A percentile compares a stretch with the other conserved stretches of the same genome.
Evolutionary conservation across 2,888 invertebrate species (phyloP).

Genomic region (Acrobasis suavella): DNA sequence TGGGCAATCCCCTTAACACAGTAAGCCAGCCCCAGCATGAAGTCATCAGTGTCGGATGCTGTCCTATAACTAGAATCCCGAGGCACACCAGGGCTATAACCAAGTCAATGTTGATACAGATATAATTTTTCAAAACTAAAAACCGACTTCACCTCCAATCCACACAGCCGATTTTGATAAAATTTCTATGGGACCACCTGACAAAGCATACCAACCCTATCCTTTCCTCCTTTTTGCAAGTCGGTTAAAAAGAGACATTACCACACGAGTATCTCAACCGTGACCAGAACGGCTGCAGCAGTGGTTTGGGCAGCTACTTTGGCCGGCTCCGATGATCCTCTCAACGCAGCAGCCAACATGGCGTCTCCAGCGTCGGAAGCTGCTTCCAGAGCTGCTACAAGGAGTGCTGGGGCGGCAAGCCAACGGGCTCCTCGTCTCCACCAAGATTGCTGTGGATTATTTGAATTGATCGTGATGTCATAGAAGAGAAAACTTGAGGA

Average conservation of each 20-base stretch:
- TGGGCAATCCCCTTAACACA: no score
- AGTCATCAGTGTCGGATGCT: conserved; percentile 69
- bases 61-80: conserved; percentile 54
- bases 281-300: conserved; percentile 63
- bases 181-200: no score
- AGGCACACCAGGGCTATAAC: no score
- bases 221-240: no score
- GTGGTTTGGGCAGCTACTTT: conserved; percentile 50
- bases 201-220: no score
- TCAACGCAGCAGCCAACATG: conserved; percentile 59
- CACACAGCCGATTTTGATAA: no score
- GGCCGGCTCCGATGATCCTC: conserved; percentile 54
- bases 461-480: no score
- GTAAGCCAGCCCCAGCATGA: conserved; percentile 58
- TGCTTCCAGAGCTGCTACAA: conserved; percentile 67
- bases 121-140: no score
- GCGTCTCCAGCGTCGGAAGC: conserved; percentile 72
- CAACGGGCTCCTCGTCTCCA: conserved; percentile 73
- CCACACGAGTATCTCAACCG: conserved; percentile 73
- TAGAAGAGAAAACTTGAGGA: no score
- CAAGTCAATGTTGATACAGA: no score
- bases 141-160: no score
- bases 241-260: conserved; percentile 36
- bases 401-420: conserved; percentile 70
- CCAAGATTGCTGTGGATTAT: conserved; percentile 62